Percentiles rank a stretch among this genome's conserved stretches.
phyloP scores from a whole-genome alignment of 2,113 vertebrate genomes.

The Callorhinus ursinus region DNA sequence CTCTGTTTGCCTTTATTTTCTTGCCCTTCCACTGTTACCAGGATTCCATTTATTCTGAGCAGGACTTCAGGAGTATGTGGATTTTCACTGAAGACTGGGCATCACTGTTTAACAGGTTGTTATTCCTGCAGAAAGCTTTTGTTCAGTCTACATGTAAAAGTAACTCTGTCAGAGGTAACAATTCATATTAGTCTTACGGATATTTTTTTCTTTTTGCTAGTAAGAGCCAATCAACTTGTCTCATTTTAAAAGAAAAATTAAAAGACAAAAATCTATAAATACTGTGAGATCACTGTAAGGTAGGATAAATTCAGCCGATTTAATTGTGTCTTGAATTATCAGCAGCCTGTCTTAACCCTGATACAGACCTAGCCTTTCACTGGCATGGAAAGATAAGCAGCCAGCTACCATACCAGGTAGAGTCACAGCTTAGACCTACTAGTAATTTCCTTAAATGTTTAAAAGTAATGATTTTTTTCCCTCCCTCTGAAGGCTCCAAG shows the following conservation, averaged over 20 bases:
- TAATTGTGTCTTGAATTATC: not conserved
- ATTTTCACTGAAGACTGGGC: not conserved
- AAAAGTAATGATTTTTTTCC: not conserved
- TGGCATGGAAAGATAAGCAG: not conserved
- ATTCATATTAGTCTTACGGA: not conserved
- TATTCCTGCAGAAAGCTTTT: not conserved
- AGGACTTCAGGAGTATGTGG: not conserved
- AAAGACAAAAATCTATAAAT: not conserved
- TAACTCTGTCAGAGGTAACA: not conserved
- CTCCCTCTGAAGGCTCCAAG: conserved; percentile 92
- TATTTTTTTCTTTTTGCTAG: not conserved
- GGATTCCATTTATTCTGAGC: not conserved
- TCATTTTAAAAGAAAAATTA: not conserved
- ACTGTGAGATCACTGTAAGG: not conserved
- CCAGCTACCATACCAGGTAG: not conserved
- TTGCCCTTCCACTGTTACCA: not conserved
- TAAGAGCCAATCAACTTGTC: not conserved
- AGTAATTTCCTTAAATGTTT: not conserved
- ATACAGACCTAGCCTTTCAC: not conserved
- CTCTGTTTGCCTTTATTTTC: not conserved
- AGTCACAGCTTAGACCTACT: not conserved
- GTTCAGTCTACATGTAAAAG: not conserved
- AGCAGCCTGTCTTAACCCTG: not conserved
- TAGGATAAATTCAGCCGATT: not conserved
- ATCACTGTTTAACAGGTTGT: not conserved